These are phyloP conservation scores for silkworm (Bombyx mori) DNA, from an alignment of 1,140 invertebrate genomes.

Conservation along the genomic window DNA sequence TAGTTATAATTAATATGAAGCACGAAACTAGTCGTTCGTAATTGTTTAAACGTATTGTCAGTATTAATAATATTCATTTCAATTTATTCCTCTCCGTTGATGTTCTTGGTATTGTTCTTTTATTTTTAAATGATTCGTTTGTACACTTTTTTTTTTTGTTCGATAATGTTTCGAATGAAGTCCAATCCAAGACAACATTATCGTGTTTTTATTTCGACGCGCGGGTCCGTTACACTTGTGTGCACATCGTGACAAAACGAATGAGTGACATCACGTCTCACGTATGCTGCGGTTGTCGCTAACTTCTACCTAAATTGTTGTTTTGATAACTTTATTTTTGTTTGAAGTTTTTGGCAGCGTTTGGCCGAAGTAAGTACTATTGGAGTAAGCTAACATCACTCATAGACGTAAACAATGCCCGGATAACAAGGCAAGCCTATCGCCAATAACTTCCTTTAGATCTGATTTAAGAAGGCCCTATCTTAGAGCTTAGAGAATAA, in stretches of 20 bases:
- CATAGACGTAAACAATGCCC: no score
- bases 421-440: no score
- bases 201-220: constrained; percentile 48
- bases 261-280: constrained; percentile 50
- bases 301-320: constrained; percentile 13
- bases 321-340: constrained; percentile 6
- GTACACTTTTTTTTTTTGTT: constrained; percentile 14
- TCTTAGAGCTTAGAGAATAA: no score
- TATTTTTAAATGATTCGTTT: constrained; percentile 6
- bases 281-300: constrained; percentile 28
- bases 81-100: no score
- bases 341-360: background rate
- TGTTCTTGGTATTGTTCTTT: constrained; percentile 3
- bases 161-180: constrained; percentile 12
- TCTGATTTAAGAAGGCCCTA: no score
- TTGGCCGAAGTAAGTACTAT: no score
- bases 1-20: no score
- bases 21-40: no score
- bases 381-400: no score
- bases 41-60: no score
- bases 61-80: no score
- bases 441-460: no score
- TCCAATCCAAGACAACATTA: constrained; percentile 28
- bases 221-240: constrained; percentile 33
- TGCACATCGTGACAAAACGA: constrained; percentile 41